Evolutionary conservation across 1,140 invertebrate species (phyloP).

Genomic region (Zaprionus capensis): DNA sequence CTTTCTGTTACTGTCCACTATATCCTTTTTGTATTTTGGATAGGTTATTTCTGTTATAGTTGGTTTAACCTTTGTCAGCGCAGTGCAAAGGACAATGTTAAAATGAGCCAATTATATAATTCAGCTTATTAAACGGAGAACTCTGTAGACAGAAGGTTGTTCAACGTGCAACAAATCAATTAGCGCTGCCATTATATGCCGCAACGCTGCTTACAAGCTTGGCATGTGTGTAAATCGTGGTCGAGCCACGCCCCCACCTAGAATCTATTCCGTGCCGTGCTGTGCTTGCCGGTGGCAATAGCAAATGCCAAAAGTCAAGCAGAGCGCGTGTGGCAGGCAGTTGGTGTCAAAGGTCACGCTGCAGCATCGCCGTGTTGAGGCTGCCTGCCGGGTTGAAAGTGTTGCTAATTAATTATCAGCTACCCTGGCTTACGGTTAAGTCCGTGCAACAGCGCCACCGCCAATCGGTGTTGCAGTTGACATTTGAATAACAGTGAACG

Average conservation of each 20-base stretch:
- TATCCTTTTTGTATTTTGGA: too few species aligned
- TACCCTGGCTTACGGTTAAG: constrained; percentile 16
- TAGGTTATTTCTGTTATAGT: too few species aligned
- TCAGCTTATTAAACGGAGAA: constrained; percentile 12
- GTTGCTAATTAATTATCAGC: constrained; percentile 43
- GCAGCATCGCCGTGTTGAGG: neutral
- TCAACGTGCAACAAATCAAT: constrained; percentile 59
- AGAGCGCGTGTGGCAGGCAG: constrained; percentile 14
- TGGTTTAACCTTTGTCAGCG: neutral
- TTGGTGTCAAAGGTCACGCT: constrained; percentile 33
- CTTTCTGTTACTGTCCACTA: too few species aligned
- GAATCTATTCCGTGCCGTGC: neutral
- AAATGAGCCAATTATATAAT: constrained; percentile 7
- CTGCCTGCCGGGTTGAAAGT: neutral
- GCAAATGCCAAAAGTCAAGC: constrained; percentile 46
- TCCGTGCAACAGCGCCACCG: constrained; percentile 3
- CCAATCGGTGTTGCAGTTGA: neutral
- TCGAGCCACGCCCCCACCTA: neutral
- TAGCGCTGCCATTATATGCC: constrained; percentile 44
- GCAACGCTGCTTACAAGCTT: constrained; percentile 16
- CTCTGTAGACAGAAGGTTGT: neutral
- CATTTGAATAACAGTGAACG: constrained; percentile 24
- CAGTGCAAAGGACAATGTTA: neutral
- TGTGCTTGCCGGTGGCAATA: neutral
- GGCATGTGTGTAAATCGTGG: constrained; percentile 6